Evolutionary conservation across 2,888 invertebrate genomes (phyloP), one percentile per base, ranked within the genome.

Genomic region (Neuroscelio doddi): DNA sequence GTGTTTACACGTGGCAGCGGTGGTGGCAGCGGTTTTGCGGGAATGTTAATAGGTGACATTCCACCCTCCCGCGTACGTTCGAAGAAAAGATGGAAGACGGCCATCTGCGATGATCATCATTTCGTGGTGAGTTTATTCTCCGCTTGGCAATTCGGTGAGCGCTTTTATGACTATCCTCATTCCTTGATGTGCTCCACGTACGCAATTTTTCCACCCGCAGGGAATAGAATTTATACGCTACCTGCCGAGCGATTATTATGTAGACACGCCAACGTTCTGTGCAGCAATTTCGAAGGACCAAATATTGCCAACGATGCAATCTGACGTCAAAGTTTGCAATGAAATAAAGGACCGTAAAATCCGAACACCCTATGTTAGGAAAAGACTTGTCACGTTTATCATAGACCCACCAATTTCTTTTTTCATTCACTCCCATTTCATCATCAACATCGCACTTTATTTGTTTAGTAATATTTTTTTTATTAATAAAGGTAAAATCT

Each of bases 1-100:
- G 61, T 78, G 75, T 80, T 80, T 80, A 78, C 79, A 77, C 77
- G 78, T 75, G 69, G 45, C 45, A 24, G 76, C 73, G 30, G 58
- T 62, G 46, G 77, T 72, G 30, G 58, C 64, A 68, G 79, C 70
- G 76, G 78, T 81, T 79, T 80, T 76, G 77, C 77, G 79, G 75
- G 79, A 81, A 81, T 78, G 78, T 79, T 80, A 81, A 81, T 80
- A 77, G 76, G 69, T 79, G 80, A 79, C 80, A 80, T 81, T 81
- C 79, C 80, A 78, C 77, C 79, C 79, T 51, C 34, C 38, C 21
- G 38, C 17, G 32, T 21, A 12, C 27, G 21, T 27, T 30, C 38
- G 39, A 41, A 49, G 32, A 14, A 39, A 47, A 24, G 46, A 24
- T 29, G 17, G 30, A 44, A 46, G 49, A 41, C 38, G 59, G 21